Conservation (phyloP, 2,888 invertebrate species). For the Dione juno region DNA sequence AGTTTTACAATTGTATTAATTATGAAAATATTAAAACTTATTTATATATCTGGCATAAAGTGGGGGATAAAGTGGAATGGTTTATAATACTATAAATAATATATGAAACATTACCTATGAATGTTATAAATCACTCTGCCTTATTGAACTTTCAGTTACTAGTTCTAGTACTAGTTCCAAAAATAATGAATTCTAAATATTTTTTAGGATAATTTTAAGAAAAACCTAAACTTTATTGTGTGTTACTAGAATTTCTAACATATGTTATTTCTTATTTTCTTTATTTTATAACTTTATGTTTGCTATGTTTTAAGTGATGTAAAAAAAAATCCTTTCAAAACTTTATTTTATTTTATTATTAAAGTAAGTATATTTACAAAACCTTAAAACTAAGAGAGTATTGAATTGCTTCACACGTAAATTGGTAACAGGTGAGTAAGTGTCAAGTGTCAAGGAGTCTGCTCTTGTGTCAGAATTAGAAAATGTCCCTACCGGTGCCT, state of each 20-base stretch:
- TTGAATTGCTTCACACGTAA: slow-evolving; percentile 71
- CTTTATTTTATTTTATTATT: slow-evolving; percentile 54
- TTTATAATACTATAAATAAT: neutral
- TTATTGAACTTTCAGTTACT: too few species aligned
- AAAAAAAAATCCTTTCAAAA: slow-evolving; percentile 28
- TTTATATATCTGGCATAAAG: too few species aligned
- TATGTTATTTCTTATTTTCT: too few species aligned
- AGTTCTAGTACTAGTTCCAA: too few species aligned
- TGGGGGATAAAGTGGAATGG: too few species aligned
- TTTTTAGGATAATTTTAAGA: too few species aligned
- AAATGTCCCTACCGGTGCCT: too few species aligned
- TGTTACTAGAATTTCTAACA: too few species aligned
- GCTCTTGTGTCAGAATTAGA: neutral
- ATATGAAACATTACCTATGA: neutral
- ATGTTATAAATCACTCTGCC: neutral
- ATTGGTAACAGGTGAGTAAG: slow-evolving; percentile 70
- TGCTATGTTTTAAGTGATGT: neutral
- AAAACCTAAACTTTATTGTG: too few species aligned
- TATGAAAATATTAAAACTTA: too few species aligned
- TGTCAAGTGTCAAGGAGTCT: slow-evolving; percentile 43
- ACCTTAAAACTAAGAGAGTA: slow-evolving; percentile 73
- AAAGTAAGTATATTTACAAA: slow-evolving; percentile 77
- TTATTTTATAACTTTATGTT: neutral
- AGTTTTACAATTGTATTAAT: too few species aligned
- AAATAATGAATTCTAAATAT: too few species aligned